These are phyloP conservation scores for Zaprionus tsacasi DNA, from an alignment of 1,140 invertebrate genomes.

Conservation along the genomic window DNA sequence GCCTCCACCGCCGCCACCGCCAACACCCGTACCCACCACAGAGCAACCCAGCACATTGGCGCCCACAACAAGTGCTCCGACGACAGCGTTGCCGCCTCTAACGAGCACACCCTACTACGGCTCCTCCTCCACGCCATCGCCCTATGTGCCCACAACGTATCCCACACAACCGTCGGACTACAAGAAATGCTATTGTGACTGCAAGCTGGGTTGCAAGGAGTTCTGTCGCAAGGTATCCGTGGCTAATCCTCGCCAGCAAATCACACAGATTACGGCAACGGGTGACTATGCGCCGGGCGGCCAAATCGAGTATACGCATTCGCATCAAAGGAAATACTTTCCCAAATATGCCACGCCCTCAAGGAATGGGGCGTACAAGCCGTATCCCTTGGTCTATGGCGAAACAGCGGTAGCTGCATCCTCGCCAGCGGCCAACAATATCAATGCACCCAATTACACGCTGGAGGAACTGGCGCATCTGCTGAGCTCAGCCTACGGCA, in stretches of 20 bases:
- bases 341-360: slow-evolving; percentile 48
- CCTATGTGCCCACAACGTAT: neutral
- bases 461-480: slow-evolving; percentile 68
- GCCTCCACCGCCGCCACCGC: neutral
- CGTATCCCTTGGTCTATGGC: slow-evolving; percentile 57
- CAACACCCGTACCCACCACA: slow-evolving; percentile 7
- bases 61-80: neutral
- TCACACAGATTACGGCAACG: slow-evolving; percentile 70
- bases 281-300: slow-evolving; percentile 62
- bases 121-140: neutral
- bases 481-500: slow-evolving; percentile 64
- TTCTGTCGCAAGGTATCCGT: slow-evolving; percentile 73
- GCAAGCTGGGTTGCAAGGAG: slow-evolving; percentile 78
- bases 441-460: slow-evolving; percentile 69
- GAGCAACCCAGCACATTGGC: neutral
- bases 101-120: slow-evolving; percentile 7
- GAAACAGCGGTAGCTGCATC: slow-evolving; percentile 36
- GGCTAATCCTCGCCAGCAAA: slow-evolving; percentile 57
- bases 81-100: slow-evolving; percentile 5
- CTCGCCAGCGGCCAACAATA: slow-evolving; percentile 34
- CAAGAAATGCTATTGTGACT: slow-evolving; percentile 78
- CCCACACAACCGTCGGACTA: slow-evolving; percentile 27
- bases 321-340: slow-evolving; percentile 61
- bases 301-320: slow-evolving; percentile 64
- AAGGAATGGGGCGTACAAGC: slow-evolving; percentile 36